Conservation (phyloP, 2,888 invertebrate species). For the Acleris emargana region DNA sequence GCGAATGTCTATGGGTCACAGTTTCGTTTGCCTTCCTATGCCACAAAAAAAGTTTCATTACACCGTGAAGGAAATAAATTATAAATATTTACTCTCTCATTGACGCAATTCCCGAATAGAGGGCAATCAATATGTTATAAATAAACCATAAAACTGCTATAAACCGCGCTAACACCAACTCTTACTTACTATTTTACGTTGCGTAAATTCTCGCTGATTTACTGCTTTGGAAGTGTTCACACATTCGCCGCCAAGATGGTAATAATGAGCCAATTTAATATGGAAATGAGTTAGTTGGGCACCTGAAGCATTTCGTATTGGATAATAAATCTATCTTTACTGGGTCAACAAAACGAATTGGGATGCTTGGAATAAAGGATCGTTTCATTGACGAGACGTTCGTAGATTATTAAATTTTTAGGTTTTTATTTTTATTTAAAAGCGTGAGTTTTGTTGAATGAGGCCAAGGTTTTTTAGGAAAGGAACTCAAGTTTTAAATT, state of each 20-base stretch:
- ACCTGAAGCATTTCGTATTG: neutral
- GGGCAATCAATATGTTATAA: constrained; percentile 24
- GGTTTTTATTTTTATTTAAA: neutral
- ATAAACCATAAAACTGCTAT: constrained; percentile 22
- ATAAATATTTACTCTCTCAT: constrained; percentile 14
- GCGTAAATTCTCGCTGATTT: constrained; percentile 13
- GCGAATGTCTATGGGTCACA: too few species aligned
- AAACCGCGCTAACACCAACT: constrained; percentile 14
- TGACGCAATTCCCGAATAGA: constrained; percentile 13
- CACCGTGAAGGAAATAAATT: too few species aligned
- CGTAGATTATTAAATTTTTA: neutral
- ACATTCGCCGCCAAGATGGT: too few species aligned
- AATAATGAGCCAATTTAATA: too few species aligned
- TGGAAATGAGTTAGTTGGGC: too few species aligned
- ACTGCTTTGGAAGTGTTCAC: constrained; percentile 4
- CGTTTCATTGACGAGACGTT: constrained; percentile 24
- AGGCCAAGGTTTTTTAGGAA: too few species aligned
- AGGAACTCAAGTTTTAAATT: too few species aligned
- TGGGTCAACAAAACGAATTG: constrained; percentile 12
- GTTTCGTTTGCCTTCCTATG: too few species aligned
- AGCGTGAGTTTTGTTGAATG: neutral
- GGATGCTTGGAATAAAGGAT: constrained; percentile 13
- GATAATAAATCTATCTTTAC: constrained; percentile 9
- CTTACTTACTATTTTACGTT: constrained; percentile 14
- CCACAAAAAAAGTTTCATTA: too few species aligned